Evolutionary conservation across 2,113 vertebrate species (phyloP).

Genomic region (Catagonus wagneri): DNA sequence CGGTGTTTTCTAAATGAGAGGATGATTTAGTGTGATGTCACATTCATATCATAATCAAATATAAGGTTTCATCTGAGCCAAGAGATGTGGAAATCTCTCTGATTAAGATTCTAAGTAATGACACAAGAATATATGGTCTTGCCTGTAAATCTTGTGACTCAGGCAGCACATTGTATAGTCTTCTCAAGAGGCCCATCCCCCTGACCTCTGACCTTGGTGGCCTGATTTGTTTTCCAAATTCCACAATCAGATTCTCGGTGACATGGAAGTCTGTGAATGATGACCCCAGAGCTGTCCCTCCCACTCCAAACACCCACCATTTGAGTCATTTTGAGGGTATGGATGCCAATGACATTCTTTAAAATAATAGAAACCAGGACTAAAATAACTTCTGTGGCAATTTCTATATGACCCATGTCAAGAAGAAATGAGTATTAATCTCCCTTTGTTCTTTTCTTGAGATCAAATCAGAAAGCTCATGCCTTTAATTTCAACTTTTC

Average conservation of each 20-base stretch:
- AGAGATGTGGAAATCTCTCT: neutral
- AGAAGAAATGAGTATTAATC: neutral
- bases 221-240: neutral
- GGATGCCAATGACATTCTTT: neutral
- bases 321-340: neutral
- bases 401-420: accelerated
- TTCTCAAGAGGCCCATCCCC: accelerated
- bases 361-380: neutral
- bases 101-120: neutral
- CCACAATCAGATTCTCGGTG: too few species aligned
- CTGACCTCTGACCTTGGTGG: neutral
- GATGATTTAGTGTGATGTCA: too few species aligned
- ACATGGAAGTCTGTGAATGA: accelerated
- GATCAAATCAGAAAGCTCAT: neutral
- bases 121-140: neutral
- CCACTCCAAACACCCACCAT: accelerated
- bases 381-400: neutral
- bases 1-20: neutral
- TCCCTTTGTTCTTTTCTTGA: neutral
- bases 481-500: neutral
- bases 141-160: neutral
- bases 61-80: neutral
- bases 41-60: neutral
- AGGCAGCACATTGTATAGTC: too few species aligned
- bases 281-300: neutral